These are phyloP conservation scores for Dendrolimus houi DNA, from an alignment of 2,888 invertebrate species.

Conservation along the genomic window DNA sequence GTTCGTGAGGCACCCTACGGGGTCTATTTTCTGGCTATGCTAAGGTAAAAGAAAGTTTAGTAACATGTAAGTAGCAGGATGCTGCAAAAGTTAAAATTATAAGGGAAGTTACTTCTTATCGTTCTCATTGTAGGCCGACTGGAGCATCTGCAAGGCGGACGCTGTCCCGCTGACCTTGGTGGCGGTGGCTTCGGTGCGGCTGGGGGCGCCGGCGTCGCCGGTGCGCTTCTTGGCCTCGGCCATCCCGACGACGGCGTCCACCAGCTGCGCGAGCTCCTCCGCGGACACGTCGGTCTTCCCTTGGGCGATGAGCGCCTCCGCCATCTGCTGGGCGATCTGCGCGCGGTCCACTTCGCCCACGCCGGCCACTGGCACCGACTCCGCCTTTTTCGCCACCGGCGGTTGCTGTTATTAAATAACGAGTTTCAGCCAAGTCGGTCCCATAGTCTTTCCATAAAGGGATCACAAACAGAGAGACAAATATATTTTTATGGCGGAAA, in stretches of 20 bases:
- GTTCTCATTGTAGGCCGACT: slow-evolving; percentile 62
- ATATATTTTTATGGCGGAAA: too few relatives aligned
- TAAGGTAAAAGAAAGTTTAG: too few relatives aligned
- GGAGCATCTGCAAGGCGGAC: slow-evolving; percentile 63
- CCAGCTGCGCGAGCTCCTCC: slow-evolving; percentile 85
- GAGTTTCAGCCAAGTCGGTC: too few relatives aligned
- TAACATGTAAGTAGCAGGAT: too few relatives aligned
- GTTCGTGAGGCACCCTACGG: too few relatives aligned
- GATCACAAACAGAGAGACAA: too few relatives aligned
- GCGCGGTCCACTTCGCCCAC: slow-evolving; percentile 86
- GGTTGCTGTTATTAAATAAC: slow-evolving; percentile 3
- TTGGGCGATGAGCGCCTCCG: slow-evolving; percentile 85
- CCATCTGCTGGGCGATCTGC: slow-evolving; percentile 88
- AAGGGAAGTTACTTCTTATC: slow-evolving; percentile 39
- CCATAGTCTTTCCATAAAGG: too few relatives aligned
- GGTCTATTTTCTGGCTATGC: too few relatives aligned
- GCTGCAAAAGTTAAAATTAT: background rate
- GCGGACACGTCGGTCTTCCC: slow-evolving; percentile 89
- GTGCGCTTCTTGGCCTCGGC: slow-evolving; percentile 58
- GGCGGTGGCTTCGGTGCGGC: slow-evolving; percentile 3
- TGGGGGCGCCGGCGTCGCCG: slow-evolving; percentile 6
- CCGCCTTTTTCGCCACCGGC: slow-evolving; percentile 17
- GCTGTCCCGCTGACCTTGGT: slow-evolving; percentile 29
- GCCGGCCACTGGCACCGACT: slow-evolving; percentile 82
- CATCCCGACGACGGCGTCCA: slow-evolving; percentile 83